Evolutionary conservation across 2,113 vertebrate genomes (phyloP).

Genomic region (Odontophorus gujanensis): DNA sequence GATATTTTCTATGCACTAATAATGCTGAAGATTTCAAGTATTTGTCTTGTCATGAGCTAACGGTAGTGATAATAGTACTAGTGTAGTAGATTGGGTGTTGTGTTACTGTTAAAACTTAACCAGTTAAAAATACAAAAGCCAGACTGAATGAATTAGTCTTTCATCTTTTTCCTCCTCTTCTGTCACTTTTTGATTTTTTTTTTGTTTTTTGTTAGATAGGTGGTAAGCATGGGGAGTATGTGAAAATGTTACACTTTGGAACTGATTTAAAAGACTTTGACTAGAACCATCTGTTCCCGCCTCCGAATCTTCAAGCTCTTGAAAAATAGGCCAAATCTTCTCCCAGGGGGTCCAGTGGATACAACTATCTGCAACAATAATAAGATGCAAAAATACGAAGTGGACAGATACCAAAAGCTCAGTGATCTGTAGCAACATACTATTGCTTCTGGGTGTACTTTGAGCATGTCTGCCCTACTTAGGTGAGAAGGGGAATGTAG

Average conservation of each 20-base stretch:
- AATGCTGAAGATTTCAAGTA: slow-evolving; percentile 44
- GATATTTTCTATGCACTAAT: slow-evolving; percentile 26
- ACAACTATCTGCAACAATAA: slow-evolving; percentile 56
- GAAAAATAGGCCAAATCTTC: slow-evolving; percentile 50
- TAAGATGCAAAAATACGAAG: slow-evolving; percentile 45
- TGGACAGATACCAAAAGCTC: slow-evolving; percentile 47
- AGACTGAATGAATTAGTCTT: slow-evolving; percentile 34
- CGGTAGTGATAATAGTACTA: background rate
- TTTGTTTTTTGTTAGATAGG: background rate
- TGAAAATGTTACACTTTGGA: slow-evolving; percentile 65
- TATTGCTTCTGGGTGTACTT: slow-evolving; percentile 33
- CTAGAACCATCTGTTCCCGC: slow-evolving; percentile 71
- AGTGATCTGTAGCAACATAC: slow-evolving; percentile 18
- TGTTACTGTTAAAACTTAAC: slow-evolving; percentile 17
- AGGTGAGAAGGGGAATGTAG: background rate
- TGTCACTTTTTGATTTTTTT: slow-evolving; percentile 29
- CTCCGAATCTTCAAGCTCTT: slow-evolving; percentile 58
- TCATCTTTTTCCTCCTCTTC: slow-evolving; percentile 15
- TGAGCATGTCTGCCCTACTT: background rate
- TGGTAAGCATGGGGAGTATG: slow-evolving; percentile 28
- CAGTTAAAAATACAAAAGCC: slow-evolving; percentile 34
- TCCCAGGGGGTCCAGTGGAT: slow-evolving; percentile 1
- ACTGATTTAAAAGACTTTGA: slow-evolving; percentile 65
- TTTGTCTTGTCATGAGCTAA: slow-evolving; percentile 48
- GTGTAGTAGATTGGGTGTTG: slow-evolving; percentile 28